Evolutionary conservation across 30 jellyfish, hydroid and myxozoan species (phyloP), one percentile per base, ranked within the genome.

Genomic region (Hydractinia symbiolongicarpus): DNA sequence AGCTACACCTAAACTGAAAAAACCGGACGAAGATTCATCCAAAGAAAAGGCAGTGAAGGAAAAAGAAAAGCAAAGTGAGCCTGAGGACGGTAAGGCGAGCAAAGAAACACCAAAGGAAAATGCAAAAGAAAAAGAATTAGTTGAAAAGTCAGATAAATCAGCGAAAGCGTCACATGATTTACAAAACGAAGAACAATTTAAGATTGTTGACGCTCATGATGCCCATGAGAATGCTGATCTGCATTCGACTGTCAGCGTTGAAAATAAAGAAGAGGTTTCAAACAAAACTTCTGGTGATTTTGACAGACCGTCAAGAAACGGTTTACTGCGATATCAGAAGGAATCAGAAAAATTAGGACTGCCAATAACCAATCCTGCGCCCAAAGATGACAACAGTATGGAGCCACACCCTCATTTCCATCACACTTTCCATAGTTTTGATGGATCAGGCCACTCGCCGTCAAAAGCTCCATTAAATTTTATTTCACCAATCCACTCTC

Each of bases 331-430:
- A 64, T n/a, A 64, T n/a, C 19, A 64, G 16, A 64, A n/a, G 74
- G 52, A 64, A n/a, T n/a, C 19, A 64, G 74, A n/a, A 13, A 64
- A 64, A 64, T 6, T 64, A 4, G 74, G 74, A 7, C 74, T 64
- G 74, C 74, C 74, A 13, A 64, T 64, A n/a, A 64, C 19, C 74
- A 64, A 64, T 64, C 74, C 74, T n/a, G 4, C 74, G 7, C 74
- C 74, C 2, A 64, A 64, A 64, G 74, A 64, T 13, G 74, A 64
- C 17, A n/a, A 7, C 9, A 44, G 40, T 7, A 64, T 64, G 19
- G 74, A 64, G 40, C 74, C 74, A 6, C 74, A 64, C 17, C 74
- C 19, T 7, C 19, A 64, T 51, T 64, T 64, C 4, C 74, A 64
- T 51, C 19, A 64, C 40, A 64, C 74, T 0, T 64, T n/a, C 40